Percentiles rank a stretch among this genome's conserved stretches.
These are phyloP conservation scores for Alcis repandata DNA, from an alignment of 2,888 invertebrate species.

Conservation along the genomic window DNA sequence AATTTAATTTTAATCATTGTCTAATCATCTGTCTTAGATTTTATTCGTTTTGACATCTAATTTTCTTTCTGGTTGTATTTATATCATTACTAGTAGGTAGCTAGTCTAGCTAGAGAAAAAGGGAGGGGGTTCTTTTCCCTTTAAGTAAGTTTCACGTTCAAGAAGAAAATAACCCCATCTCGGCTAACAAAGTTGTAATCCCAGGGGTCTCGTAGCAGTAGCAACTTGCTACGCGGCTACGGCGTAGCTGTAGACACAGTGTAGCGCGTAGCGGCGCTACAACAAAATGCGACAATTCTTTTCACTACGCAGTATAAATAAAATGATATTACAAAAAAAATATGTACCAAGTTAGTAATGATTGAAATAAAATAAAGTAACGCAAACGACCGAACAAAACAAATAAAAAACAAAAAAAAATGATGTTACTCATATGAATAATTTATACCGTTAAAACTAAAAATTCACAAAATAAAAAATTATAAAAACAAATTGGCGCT, in stretches of 20 bases:
- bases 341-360: too few relatives aligned
- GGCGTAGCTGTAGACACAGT: slow-evolving; percentile 41
- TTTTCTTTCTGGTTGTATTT: too few relatives aligned
- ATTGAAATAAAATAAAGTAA: too few relatives aligned
- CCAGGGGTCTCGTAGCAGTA: slow-evolving; percentile 31
- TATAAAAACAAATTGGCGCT: too few relatives aligned
- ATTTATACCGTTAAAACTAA: too few relatives aligned
- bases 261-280: slow-evolving; percentile 45
- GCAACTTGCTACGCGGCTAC: slow-evolving; percentile 38
- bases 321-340: not conserved
- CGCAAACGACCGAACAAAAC: too few relatives aligned
- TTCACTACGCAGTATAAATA: not conserved
- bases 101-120: not conserved
- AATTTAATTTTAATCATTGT: too few relatives aligned
- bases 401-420: too few relatives aligned
- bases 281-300: slow-evolving; percentile 33
- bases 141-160: not conserved
- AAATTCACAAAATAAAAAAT: too few relatives aligned
- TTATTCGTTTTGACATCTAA: too few relatives aligned
- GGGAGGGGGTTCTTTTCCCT: not conserved
- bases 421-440: too few relatives aligned
- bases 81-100: not conserved
- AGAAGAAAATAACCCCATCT: slow-evolving; percentile 2
- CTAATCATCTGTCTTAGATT: too few relatives aligned
- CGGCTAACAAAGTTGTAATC: slow-evolving; percentile 8